Conservation (phyloP, 1,140 invertebrate species). For the Atopsyche davidsoni region DNA sequence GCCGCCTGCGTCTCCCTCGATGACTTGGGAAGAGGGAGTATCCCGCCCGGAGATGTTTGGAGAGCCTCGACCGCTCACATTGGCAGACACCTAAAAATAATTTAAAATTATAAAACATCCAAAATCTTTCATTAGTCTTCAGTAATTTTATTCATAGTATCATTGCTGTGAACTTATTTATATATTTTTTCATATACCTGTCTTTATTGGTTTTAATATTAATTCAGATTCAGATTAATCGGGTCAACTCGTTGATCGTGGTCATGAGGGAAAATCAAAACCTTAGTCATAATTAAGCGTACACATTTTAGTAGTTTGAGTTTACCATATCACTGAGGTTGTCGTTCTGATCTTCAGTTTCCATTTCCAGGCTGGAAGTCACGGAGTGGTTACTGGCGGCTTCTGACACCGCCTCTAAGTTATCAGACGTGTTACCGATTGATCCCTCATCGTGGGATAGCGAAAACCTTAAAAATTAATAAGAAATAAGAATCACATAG, state of each 20-base stretch:
- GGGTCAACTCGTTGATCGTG: no score
- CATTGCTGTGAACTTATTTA: no score
- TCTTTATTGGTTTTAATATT: no score
- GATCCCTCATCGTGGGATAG: slow-evolving; percentile 83
- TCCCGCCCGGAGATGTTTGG: slow-evolving; percentile 78
- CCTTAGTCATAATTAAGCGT: no score
- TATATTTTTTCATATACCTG: no score
- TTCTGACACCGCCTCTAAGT: slow-evolving; percentile 90
- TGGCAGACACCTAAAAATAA: slow-evolving; percentile 82
- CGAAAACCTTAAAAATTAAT: slow-evolving; percentile 58
- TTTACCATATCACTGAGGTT: slow-evolving; percentile 88
- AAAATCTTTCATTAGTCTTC: neutral
- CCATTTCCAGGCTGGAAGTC: slow-evolving; percentile 82
- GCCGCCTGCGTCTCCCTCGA: slow-evolving; percentile 61
- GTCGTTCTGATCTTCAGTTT: slow-evolving; percentile 84
- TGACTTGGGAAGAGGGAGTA: slow-evolving; percentile 89
- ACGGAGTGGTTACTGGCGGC: slow-evolving; percentile 92
- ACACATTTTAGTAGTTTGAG: neutral
- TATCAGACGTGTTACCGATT: slow-evolving; percentile 84
- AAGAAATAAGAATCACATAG: slow-evolving; percentile 2
- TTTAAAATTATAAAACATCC: slow-evolving; percentile 3
- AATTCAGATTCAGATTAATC: no score
- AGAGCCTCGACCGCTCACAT: slow-evolving; percentile 82
- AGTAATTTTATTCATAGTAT: neutral
- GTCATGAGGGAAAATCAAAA: no score